Evolutionary conservation across 2,113 vertebrate species (phyloP), one percentile per base, ranked within the genome.

Genomic region (Lepisosteus oculatus): DNA sequence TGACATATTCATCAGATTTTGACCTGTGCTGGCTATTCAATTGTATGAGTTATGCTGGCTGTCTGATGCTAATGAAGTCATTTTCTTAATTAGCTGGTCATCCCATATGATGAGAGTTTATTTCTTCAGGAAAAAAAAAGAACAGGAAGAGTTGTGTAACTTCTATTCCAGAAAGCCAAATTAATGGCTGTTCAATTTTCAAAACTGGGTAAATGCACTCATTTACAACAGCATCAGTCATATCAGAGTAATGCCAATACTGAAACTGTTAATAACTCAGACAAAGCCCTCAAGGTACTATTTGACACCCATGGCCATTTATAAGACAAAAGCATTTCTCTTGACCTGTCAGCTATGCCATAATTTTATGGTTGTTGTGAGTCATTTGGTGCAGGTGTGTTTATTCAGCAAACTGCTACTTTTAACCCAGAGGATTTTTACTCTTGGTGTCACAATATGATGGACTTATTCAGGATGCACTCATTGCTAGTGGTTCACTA

Each of bases 181-280:
- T 51, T 5, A 51, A 51, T 51, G 47, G 47, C 9, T 9, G 9
- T 9, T 9, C 47, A 51, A 5, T 51, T 51, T 29, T 29, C 47
- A 6, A 9, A 51, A 51, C 47, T 1, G 47, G 5, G 47, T 6
- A 51, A 5, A 51, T 51, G 9, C 47, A 51, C 5, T 6, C 47
- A 59, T 59, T 61, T 75, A 70, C 72, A 61, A 70, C 74, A 77
- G 79, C 72, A 72, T 59, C 72, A 75, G 74, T 84, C 79, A 85
- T 86, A 90, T 85, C 79, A 79, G 80, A 73, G 42, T 82, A 79
- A 84, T 72, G 81, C 80, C 82, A 84, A 82, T 85, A 80, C 77
- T 79, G 63, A 77, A 82, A 81, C 77, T 71, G 85, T 77, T 72
- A 79, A 80, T 79, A 51, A 76, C 76, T 83, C 70, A 68, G 65